Percentiles rank a stretch among this genome's conserved stretches.
These are phyloP conservation scores for Centruroides sculpturatus DNA, from an alignment of 1,140 invertebrate species.

Conservation along the genomic window DNA sequence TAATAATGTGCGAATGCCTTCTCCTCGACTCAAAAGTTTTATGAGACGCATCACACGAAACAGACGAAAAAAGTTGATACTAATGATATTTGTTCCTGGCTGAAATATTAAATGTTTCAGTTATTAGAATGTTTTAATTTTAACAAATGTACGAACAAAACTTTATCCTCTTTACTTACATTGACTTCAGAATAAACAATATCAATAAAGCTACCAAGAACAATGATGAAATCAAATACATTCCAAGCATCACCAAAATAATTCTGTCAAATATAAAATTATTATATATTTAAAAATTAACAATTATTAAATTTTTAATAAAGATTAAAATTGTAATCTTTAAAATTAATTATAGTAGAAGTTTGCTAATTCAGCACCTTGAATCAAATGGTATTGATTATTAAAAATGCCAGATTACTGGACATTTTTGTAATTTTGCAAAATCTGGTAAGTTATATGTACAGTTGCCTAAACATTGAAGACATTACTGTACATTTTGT, in stretches of 20 bases:
- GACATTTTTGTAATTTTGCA: too few relatives aligned
- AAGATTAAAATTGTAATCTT: too few relatives aligned
- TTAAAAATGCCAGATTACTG: too few relatives aligned
- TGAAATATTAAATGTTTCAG: slow-evolving; percentile 7
- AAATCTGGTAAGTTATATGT: too few relatives aligned
- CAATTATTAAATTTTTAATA: too few relatives aligned
- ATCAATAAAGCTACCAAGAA: slow-evolving; percentile 97
- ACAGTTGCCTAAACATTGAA: too few relatives aligned
- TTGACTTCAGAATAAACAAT: slow-evolving; percentile 87
- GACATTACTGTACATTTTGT: too few relatives aligned
- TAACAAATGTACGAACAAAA: not conserved
- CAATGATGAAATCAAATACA: slow-evolving; percentile 98
- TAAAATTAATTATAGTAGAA: too few relatives aligned
- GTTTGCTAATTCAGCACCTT: too few relatives aligned
- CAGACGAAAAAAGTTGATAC: slow-evolving; percentile 97
- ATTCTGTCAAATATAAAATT: slow-evolving; percentile 48
- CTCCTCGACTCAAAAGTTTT: slow-evolving; percentile 89
- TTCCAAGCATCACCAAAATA: slow-evolving; percentile 99
- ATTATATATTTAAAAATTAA: too few relatives aligned
- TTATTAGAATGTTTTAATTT: not conserved
- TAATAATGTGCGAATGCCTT: slow-evolving; percentile 91
- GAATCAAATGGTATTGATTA: too few relatives aligned
- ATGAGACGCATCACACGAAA: slow-evolving; percentile 98
- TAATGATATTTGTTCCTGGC: slow-evolving; percentile 74
- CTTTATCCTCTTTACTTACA: slow-evolving; percentile 7